Conservation (phyloP, 1,140 invertebrate genomes). For the Mylabris phalerata region DNA sequence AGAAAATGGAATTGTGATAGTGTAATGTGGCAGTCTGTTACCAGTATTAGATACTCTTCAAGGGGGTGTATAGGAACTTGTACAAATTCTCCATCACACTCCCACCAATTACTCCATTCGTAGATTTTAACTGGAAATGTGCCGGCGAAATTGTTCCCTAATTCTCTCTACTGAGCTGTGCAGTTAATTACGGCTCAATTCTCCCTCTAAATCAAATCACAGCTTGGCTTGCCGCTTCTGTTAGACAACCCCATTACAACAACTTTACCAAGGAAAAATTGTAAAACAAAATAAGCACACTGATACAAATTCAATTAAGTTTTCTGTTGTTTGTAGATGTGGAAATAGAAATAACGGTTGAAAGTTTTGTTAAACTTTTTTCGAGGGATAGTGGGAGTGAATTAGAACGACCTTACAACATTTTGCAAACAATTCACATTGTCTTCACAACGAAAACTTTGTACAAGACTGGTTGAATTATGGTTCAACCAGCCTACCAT, state of each 20-base stretch:
- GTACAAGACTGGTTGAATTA: no score
- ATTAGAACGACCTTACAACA: constrained; percentile 21
- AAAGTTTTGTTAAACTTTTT: no score
- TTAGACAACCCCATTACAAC: constrained; percentile 13
- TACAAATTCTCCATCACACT: no score
- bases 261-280: constrained; percentile 1
- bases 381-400: constrained; percentile 25
- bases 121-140: constrained; percentile 22
- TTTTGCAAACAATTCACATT: constrained; percentile 13
- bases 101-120: no score
- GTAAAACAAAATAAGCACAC: constrained; percentile 1
- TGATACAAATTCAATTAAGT: constrained; percentile 16
- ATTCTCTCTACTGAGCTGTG: constrained; percentile 24
- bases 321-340: no score
- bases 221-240: constrained; percentile 11
- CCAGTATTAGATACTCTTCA: constrained; percentile 34
- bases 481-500: no score
- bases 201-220: constrained; percentile 32
- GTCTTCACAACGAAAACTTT: neutral
- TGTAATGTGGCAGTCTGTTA: neutral
- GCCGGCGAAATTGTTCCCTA: constrained; percentile 28
- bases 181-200: constrained; percentile 31
- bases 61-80: constrained; percentile 13
- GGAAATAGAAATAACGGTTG: no score
- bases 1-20: neutral